Percentiles rank a stretch among this genome's conserved stretches.
Evolutionary conservation across 2,797 vertebrate genomes (phyloP).

Genomic region (Enteromius argenteus): DNA sequence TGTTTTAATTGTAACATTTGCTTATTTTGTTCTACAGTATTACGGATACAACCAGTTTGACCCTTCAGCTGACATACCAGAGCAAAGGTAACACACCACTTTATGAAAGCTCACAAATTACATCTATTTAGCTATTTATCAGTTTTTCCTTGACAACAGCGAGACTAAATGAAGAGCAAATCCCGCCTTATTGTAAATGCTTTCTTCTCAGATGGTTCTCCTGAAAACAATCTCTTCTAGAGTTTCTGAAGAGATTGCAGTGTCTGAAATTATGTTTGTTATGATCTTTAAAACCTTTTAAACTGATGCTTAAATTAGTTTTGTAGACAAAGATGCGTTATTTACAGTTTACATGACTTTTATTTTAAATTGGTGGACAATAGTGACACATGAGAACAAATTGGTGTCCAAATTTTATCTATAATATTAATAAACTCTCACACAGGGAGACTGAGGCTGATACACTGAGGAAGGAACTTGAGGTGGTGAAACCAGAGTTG

Average conservation of each 20-base stretch:
- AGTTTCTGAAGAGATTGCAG: neutral
- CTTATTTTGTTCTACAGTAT: constrained; percentile 49
- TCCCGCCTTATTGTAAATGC: neutral
- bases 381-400: neutral
- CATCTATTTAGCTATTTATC: neutral
- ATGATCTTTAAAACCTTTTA: neutral
- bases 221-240: neutral
- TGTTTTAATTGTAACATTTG: neutral
- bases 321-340: neutral
- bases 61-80: constrained; percentile 38
- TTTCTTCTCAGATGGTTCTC: too few species aligned
- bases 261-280: neutral
- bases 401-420: neutral
- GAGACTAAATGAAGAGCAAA: neutral
- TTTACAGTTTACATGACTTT: neutral
- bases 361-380: neutral
- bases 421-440: neutral
- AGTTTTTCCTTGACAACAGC: neutral
- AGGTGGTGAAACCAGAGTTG: constrained; percentile 59
- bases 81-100: constrained; percentile 44
- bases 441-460: constrained; percentile 57
- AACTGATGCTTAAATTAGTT: neutral
- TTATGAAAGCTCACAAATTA: neutral
- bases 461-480: constrained; percentile 57
- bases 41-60: constrained; percentile 53